phyloP scores from a whole-genome alignment of 2,888 invertebrate species.

The Spodoptera picta region DNA sequence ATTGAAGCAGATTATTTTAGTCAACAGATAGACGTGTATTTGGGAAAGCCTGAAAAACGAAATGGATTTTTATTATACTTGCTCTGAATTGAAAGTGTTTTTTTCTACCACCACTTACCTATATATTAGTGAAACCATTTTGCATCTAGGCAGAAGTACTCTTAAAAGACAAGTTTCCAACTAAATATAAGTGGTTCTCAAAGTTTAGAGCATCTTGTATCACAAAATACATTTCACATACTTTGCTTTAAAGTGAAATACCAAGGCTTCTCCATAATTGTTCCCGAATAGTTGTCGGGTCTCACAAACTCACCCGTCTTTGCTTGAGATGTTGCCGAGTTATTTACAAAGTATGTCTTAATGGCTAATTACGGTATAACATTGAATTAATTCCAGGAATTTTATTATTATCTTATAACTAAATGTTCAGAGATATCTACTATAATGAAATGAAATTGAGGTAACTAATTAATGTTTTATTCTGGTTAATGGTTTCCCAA shows the following conservation, averaged over 20 bases:
- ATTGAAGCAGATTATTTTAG: too few relatives aligned
- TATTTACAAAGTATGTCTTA: slow-evolving; percentile 42
- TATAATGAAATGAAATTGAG: not conserved
- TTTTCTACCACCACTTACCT: slow-evolving; percentile 7
- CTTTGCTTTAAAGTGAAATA: slow-evolving; percentile 55
- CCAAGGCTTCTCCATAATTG: slow-evolving; percentile 52
- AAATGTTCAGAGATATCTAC: not conserved
- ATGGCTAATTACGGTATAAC: slow-evolving; percentile 6
- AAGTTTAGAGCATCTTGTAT: slow-evolving; percentile 59
- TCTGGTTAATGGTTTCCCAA: too few relatives aligned
- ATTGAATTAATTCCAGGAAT: slow-evolving; percentile 20
- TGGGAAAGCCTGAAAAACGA: too few relatives aligned
- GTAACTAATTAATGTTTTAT: not conserved
- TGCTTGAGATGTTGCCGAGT: slow-evolving; percentile 27
- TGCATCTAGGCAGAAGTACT: slow-evolving; percentile 9
- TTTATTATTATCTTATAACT: slow-evolving; percentile 13
- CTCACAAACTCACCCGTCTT: slow-evolving; percentile 27
- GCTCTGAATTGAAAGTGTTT: not conserved
- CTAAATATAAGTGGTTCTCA: slow-evolving; percentile 49
- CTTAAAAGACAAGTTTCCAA: slow-evolving; percentile 36
- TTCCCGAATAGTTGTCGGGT: slow-evolving; percentile 54
- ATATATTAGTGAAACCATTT: slow-evolving; percentile 7
- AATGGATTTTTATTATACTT: too few relatives aligned
- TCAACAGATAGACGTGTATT: too few relatives aligned
- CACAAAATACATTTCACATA: slow-evolving; percentile 62